phyloP scores from a whole-genome alignment of 2,797 vertebrate species.

The Acridotheres tristis region DNA sequence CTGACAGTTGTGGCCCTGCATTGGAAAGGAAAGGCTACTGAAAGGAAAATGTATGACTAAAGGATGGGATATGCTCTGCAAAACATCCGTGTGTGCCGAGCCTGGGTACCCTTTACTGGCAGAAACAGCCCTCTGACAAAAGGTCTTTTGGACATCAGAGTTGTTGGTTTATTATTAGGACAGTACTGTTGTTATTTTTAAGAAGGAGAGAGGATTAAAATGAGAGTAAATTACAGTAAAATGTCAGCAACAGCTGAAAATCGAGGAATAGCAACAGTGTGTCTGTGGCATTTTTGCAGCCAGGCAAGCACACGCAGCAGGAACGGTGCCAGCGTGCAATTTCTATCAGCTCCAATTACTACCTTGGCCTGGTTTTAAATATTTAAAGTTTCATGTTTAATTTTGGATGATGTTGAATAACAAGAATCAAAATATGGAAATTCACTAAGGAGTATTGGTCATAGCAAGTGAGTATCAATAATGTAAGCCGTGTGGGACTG shows the following conservation, averaged over 20 bases:
- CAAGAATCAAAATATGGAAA: conserved; percentile 4
- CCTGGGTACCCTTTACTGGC: not conserved
- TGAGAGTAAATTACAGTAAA: not conserved
- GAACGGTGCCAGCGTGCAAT: not conserved
- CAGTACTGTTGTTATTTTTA: not conserved
- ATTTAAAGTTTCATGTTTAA: not conserved
- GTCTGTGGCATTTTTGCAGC: conserved; percentile 5
- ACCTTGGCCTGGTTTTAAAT: not conserved
- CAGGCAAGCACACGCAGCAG: not conserved
- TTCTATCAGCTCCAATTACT: not conserved
- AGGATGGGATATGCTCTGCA: accelerated
- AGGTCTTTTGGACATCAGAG: not conserved
- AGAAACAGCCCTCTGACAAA: not conserved
- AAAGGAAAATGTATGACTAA: not conserved
- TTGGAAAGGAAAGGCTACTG: not conserved
- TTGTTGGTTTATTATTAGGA: not conserved
- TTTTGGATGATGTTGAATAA: not conserved
- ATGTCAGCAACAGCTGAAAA: conserved; percentile 28
- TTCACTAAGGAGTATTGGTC: not conserved
- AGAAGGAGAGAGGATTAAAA: conserved; percentile 1
- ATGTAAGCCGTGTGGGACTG: not conserved
- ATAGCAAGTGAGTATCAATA: not conserved
- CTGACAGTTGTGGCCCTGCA: not conserved
- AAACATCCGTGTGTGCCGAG: accelerated
- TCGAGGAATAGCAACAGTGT: not conserved